These are phyloP conservation scores for Capromys pilorides DNA, from an alignment of 2,797 vertebrate genomes.

Conservation along the genomic window DNA sequence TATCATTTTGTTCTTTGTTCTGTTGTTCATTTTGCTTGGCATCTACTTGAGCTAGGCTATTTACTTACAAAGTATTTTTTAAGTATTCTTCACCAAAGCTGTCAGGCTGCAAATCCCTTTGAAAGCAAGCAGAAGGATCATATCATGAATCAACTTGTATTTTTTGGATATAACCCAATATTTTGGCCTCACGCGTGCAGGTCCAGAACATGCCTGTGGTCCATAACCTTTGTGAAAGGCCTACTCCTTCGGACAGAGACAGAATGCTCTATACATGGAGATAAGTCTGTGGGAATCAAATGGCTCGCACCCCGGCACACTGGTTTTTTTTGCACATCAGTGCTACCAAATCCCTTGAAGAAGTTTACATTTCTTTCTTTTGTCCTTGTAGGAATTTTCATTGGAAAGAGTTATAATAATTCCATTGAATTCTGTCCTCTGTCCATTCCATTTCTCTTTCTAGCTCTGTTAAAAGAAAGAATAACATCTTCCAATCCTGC, in stretches of 20 bases:
- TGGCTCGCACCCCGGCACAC: background rate
- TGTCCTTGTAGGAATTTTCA: background rate
- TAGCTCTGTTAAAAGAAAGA: background rate
- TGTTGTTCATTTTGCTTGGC: background rate
- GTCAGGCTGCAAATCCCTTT: background rate
- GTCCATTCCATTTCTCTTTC: conserved; percentile 10
- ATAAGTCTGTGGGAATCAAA: background rate
- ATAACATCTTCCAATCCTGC: background rate
- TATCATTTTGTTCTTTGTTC: background rate
- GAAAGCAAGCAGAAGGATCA: background rate
- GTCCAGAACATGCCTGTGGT: background rate
- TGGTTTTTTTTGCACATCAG: background rate
- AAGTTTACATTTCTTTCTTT: background rate
- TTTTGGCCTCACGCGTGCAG: conserved; percentile 16
- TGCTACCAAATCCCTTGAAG: background rate
- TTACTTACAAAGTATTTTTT: background rate
- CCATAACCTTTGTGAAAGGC: background rate
- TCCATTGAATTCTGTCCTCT: background rate
- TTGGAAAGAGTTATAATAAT: background rate
- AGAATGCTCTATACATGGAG: background rate
- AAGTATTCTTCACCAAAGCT: background rate
- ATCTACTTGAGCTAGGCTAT: background rate
- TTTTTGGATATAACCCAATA: background rate
- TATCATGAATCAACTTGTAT: background rate
- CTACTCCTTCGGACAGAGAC: background rate